phyloP scores from a whole-genome alignment of 1,140 invertebrate species.

The Leucophenga varia region DNA sequence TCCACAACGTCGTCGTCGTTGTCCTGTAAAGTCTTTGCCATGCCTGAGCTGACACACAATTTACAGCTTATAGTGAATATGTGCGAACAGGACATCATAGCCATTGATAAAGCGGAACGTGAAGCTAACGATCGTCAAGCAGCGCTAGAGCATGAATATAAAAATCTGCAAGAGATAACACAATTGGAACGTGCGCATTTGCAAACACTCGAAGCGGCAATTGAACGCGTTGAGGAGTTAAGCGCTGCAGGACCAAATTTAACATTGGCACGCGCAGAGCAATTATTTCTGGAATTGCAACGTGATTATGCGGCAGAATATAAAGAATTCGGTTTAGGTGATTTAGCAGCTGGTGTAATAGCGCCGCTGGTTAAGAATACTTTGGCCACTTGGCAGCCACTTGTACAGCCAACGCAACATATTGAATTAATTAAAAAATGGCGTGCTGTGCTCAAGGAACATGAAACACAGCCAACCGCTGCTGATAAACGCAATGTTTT shows the following conservation, averaged over 20 bases:
- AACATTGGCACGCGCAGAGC: conserved; percentile 71
- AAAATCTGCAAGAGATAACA: conserved; percentile 69
- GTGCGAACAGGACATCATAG: conserved; percentile 93
- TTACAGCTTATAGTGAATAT: conserved; percentile 87
- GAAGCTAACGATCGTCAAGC: conserved; percentile 77
- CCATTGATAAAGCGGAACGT: conserved; percentile 78
- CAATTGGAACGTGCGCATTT: conserved; percentile 75
- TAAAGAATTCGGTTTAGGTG: conserved; percentile 65
- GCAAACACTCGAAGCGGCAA: conserved; percentile 70
- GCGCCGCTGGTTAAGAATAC: conserved; percentile 68
- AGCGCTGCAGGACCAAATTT: conserved; percentile 63
- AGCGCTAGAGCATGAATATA: conserved; percentile 77
- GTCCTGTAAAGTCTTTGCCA: conserved; percentile 59
- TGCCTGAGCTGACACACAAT: conserved; percentile 93
- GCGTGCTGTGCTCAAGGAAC: conserved; percentile 65
- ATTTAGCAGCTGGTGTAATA: conserved; percentile 68
- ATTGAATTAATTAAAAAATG: conserved; percentile 72
- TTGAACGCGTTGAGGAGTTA: conserved; percentile 70
- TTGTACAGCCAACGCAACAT: conserved; percentile 65
- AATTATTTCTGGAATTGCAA: conserved; percentile 75
- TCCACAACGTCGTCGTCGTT: conserved; percentile 64
- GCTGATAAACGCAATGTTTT: conserved; percentile 59
- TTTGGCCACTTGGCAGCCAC: conserved; percentile 73
- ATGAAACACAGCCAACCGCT: conserved; percentile 1
- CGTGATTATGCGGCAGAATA: conserved; percentile 58